phyloP scores from a whole-genome alignment of 2,113 vertebrate species.

The Calidris pugnax region DNA sequence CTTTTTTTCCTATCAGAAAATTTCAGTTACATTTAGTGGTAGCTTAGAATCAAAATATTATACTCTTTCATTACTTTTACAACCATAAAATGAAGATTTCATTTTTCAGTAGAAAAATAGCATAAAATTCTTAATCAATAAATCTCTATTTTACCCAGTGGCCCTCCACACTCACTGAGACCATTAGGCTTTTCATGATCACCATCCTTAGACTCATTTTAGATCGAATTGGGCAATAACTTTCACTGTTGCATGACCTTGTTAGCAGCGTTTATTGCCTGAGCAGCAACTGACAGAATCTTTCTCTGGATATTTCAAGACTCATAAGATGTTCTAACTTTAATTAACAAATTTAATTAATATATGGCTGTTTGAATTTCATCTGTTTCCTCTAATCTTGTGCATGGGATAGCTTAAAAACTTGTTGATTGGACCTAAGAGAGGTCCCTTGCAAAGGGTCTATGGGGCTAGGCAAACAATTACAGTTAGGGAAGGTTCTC shows the following conservation, averaged over 20 bases:
- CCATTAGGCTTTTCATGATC: neutral
- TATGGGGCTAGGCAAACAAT: neutral
- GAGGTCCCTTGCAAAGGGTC: neutral
- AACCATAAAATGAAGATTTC: neutral
- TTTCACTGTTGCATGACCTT: neutral
- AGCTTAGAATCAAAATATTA: neutral
- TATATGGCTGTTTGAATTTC: neutral
- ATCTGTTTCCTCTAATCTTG: neutral
- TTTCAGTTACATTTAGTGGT: neutral
- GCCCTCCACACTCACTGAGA: neutral
- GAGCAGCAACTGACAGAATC: neutral
- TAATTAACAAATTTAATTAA: conserved; percentile 12
- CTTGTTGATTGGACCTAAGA: neutral
- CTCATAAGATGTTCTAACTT: neutral
- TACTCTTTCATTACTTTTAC: neutral
- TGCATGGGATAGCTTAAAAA: neutral
- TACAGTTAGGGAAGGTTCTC: neutral
- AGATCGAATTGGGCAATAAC: neutral
- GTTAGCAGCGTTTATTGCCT: neutral
- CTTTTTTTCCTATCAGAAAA: neutral
- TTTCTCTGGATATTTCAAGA: neutral
- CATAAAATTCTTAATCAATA: neutral
- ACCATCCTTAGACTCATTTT: neutral
- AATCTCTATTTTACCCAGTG: neutral
- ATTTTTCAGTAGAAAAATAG: neutral